Base-by-base conservation (phyloP, 2,113 vertebrate species). In the Anthoscopus minutus region DNA sequence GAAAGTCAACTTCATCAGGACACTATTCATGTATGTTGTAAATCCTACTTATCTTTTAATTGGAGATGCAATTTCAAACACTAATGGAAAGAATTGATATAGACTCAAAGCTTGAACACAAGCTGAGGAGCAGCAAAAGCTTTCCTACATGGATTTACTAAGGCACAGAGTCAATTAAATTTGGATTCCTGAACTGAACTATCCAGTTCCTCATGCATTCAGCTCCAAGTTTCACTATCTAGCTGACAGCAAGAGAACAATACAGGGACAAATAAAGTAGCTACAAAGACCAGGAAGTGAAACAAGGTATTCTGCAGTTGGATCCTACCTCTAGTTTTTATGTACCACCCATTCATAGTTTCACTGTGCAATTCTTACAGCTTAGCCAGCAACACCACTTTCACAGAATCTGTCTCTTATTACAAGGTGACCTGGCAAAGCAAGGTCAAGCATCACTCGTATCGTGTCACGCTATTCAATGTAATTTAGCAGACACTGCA, bases 401-500 rank as follows among this genome's bases (percentile, higher is more conserved):
- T 42, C 38, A 61, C 19, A 70, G 62, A 73, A 44, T 19, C 48
- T 38, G 81, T 33, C 15, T 81, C 60, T 65, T n/a, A 31, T 13
- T 60, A 33, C 1, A 10, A 61, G 53, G 25, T 31, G 23, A 56
- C 19, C 44, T 44, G 48, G 14, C 50, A 73, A 37, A 85, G 20
- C 14, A 81, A 89, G 31, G 64, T 31, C 22, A 74, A 86, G 45
- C 28, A 48, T 33, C n/a, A 7, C 19, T 35, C 62, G 4, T 5
- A 54, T 22, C 2, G 0, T 25, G 25, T 30, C 57, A 40, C 0
- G 0, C 25, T 40, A 19, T 19, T 57, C 48, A 47, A 11, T 2
- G 3, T 14, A 31, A 84, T 35, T 73, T 35, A 94, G 77, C 25
- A 70, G 20, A 50, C 38, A 6, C 38, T 37, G 24, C 6, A 40